Evolutionary conservation across 2,888 invertebrate genomes (phyloP).

Genomic region (Xylophagus ater): DNA sequence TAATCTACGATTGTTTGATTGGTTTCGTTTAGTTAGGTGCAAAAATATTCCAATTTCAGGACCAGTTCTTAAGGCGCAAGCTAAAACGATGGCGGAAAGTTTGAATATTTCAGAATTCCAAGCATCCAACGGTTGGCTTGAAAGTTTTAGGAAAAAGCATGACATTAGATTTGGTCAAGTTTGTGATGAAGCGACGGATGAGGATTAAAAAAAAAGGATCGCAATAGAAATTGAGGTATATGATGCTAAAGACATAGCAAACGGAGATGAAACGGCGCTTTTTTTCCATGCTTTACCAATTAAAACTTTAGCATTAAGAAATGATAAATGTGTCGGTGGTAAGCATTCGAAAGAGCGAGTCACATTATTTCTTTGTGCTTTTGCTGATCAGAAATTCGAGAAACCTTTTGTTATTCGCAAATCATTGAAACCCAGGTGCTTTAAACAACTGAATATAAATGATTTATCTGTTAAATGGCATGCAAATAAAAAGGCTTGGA

Average conservation of each 20-base stretch:
- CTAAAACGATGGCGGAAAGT: slow-evolving; percentile 4
- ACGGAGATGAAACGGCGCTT: slow-evolving; percentile 23
- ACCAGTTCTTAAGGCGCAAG: slow-evolving; percentile 4
- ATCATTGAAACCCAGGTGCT: slow-evolving; percentile 2
- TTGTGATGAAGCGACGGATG: slow-evolving; percentile 11
- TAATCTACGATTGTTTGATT: too few species aligned
- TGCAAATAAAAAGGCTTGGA: slow-evolving; percentile 6
- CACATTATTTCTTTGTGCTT: slow-evolving; percentile 21
- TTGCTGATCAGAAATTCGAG: slow-evolving; percentile 18
- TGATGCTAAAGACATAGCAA: slow-evolving; percentile 11
- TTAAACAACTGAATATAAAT: slow-evolving; percentile 1
- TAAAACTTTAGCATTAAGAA: slow-evolving; percentile 23
- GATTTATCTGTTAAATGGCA: slow-evolving; percentile 3
- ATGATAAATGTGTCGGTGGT: slow-evolving; percentile 23
- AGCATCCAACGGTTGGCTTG: slow-evolving; percentile 10
- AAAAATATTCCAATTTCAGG: too few species aligned
- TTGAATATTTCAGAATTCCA: slow-evolving; percentile 3
- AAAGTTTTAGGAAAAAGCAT: slow-evolving; percentile 9
- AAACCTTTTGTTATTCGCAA: slow-evolving; percentile 3
- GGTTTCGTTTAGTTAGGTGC: too few species aligned
- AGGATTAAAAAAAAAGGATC: slow-evolving; percentile 4
- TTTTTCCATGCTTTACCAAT: slow-evolving; percentile 24
- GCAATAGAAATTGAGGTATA: slow-evolving; percentile 3
- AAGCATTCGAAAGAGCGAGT: slow-evolving; percentile 23
- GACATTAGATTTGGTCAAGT: slow-evolving; percentile 8